Base-by-base conservation (phyloP, 2,797 vertebrate species). In the Peromyscus melanophrys region DNA sequence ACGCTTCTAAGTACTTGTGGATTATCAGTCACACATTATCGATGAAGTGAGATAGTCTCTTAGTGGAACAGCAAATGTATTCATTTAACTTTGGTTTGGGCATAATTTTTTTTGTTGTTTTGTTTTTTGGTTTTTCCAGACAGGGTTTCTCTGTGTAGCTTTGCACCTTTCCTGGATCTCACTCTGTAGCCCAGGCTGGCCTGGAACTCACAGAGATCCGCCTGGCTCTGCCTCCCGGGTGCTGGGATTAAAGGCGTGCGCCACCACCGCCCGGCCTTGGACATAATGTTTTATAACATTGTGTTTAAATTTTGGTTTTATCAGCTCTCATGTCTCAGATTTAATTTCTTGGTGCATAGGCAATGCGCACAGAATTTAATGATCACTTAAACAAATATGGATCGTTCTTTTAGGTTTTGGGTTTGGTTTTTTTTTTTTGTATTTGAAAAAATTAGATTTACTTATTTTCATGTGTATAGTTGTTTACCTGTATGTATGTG, bases 21-120 rank as follows among this genome's bases (percentile, higher is more conserved):
- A 34, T 85, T 49, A 75, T 91, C 76, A 80, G 11, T 85, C 43
- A 63, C 63, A 59, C 40, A 31, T 89, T 80, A 69, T 76, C 84
- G 61, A 52, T 85, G 55, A 81, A 80, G 31, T 93, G 27, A 96
- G 90, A 82, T 90, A 49, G 46, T 75, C 31, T 92, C 76, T 85
- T 81, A 90, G 23, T 90, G 43, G 73, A 90, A 83, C 40, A 92
- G 34, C 73, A 67, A 73, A 61, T 17, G 67, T 29, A 27, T 43
- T 81, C n/a, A 77, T 89, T 55, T 65, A 52, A 46, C 19, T 52
- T 71, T 52, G 67, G 82, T 49, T 67, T n/a, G n/a, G n/a, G n/a
- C n/a, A n/a, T n/a, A n/a, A n/a, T n/a, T n/a, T n/a, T n/a, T n/a
- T n/a, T n/a, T n/a, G n/a, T n/a, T n/a, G n/a, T n/a, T n/a, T n/a